phyloP scores from a whole-genome alignment of 2,888 invertebrate genomes.

The Sphaerophoria rueppellii region DNA sequence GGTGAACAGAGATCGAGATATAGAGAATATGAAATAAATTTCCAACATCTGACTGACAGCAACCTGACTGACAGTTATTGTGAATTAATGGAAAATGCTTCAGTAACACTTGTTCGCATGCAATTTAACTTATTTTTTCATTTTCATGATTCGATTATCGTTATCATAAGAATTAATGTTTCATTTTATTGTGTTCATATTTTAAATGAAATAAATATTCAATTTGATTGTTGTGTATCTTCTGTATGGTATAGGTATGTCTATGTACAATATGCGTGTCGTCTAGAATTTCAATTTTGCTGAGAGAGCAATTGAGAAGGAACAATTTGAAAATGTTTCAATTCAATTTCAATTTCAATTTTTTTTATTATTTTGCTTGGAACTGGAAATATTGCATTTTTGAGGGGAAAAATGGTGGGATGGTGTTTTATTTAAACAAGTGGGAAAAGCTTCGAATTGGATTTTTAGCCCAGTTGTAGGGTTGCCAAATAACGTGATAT shows the following conservation, averaged over 20 bases:
- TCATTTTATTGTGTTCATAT: slow-evolving; percentile 42
- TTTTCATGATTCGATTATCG: slow-evolving; percentile 24
- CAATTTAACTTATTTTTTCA: slow-evolving; percentile 12
- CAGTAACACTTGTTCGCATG: neutral
- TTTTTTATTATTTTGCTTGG: neutral
- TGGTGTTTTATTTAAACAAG: too few relatives aligned
- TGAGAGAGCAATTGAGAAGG: slow-evolving; percentile 20
- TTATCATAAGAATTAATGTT: slow-evolving; percentile 43
- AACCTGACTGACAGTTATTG: neutral
- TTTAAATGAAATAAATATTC: slow-evolving; percentile 15
- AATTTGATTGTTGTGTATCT: slow-evolving; percentile 3
- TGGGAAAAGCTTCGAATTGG: slow-evolving; percentile 4
- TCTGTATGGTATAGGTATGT: neutral
- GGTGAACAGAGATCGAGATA: too few relatives aligned
- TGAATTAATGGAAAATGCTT: neutral
- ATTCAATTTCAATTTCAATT: slow-evolving; percentile 21
- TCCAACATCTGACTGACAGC: neutral
- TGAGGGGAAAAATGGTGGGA: slow-evolving; percentile 9
- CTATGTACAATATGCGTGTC: neutral
- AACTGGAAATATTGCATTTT: slow-evolving; percentile 11
- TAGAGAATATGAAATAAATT: neutral
- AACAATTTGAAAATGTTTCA: slow-evolving; percentile 7
- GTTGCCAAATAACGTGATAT: neutral
- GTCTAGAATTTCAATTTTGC: slow-evolving; percentile 3
- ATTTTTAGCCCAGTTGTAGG: neutral